These are phyloP conservation scores for Seriola rivoliana DNA, from an alignment of 2,113 vertebrate species.

Conservation along the genomic window DNA sequence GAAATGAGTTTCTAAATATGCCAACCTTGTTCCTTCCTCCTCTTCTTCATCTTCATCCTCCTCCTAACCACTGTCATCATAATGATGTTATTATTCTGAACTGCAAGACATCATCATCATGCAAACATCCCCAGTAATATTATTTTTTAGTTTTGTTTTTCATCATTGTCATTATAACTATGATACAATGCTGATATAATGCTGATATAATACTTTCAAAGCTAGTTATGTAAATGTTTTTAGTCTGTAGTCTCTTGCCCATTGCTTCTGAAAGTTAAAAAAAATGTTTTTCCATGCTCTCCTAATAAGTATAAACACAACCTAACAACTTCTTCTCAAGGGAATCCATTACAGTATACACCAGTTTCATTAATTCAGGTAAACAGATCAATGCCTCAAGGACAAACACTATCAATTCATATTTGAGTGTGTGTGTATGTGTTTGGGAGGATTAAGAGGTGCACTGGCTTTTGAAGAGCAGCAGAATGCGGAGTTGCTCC, in stretches of 20 bases:
- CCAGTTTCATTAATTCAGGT: slow-evolving; percentile 54
- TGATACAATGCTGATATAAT: too few relatives aligned
- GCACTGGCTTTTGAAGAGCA: slow-evolving; percentile 45
- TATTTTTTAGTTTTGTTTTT: neutral
- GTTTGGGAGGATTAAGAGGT: slow-evolving; percentile 28
- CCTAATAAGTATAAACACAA: slow-evolving; percentile 47
- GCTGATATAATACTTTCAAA: neutral
- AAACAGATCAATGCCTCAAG: slow-evolving; percentile 72
- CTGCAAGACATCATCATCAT: neutral
- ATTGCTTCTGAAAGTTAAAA: neutral
- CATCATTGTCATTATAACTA: neutral
- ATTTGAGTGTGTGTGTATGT: slow-evolving; percentile 33
- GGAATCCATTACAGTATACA: slow-evolving; percentile 40
- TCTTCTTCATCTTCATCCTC: neutral
- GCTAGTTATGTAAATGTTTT: neutral
- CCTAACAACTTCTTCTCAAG: slow-evolving; percentile 18
- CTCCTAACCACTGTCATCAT: neutral
- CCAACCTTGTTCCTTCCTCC: neutral
- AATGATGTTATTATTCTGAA: neutral
- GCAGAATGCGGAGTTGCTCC: slow-evolving; percentile 44
- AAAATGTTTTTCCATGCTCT: neutral
- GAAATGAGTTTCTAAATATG: slow-evolving; percentile 16
- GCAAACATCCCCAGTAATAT: neutral
- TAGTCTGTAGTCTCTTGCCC: neutral
- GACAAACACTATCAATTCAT: slow-evolving; percentile 59